Evolutionary conservation across 2,888 invertebrate genomes (phyloP).

Genomic region (Troides helena): DNA sequence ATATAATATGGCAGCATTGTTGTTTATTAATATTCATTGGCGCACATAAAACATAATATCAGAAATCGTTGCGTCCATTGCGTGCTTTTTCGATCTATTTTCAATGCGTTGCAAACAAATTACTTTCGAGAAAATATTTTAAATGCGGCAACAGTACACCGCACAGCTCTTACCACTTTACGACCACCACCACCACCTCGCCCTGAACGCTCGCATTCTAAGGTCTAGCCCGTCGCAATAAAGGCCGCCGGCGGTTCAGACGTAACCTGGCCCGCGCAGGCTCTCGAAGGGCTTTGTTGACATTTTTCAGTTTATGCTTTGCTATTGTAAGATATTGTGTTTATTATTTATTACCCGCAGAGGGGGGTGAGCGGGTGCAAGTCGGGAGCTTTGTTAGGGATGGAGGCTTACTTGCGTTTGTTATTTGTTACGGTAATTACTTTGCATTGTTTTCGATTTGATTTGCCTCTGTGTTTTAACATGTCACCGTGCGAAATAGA

Average conservation of each 20-base stretch:
- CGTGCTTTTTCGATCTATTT: constrained; percentile 30
- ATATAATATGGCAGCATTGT: background rate
- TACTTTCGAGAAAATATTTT: constrained; percentile 56
- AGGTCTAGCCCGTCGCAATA: constrained; percentile 17
- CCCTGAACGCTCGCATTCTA: background rate
- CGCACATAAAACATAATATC: constrained; percentile 23
- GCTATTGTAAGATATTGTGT: constrained; percentile 56
- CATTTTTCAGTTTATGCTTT: constrained; percentile 60
- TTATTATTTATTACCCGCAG: constrained; percentile 41
- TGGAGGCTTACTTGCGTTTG: constrained; percentile 27
- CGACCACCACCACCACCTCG: constrained; percentile 11
- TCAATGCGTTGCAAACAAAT: constrained; percentile 48
- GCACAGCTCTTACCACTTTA: constrained; percentile 39
- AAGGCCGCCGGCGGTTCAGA: constrained; percentile 7
- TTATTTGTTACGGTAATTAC: constrained; percentile 50
- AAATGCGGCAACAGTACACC: constrained; percentile 43
- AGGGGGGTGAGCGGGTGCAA: constrained; percentile 27
- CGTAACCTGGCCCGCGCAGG: constrained; percentile 33
- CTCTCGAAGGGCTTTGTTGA: constrained; percentile 50
- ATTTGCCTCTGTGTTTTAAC: constrained; percentile 41
- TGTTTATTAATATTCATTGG: constrained; percentile 15
- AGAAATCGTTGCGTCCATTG: constrained; percentile 16
- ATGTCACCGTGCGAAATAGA: constrained; percentile 22
- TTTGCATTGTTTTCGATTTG: constrained; percentile 42
- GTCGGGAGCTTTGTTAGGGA: constrained; percentile 19